Evolutionary conservation across 2,113 vertebrate genomes (phyloP).

Genomic region (Elachura formosa): DNA sequence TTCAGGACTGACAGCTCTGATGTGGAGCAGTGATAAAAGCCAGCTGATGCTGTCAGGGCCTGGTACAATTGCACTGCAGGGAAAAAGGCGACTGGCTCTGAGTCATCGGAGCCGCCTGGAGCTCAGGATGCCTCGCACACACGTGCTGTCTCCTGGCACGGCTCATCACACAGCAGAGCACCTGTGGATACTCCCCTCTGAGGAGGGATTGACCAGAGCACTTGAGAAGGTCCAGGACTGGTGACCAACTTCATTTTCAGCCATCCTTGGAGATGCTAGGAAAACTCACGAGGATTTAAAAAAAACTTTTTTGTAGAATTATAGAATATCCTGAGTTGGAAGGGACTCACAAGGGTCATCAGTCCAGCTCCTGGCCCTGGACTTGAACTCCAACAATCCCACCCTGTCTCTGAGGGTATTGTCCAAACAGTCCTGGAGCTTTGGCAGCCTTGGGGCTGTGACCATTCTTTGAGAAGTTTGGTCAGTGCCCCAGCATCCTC

Average conservation of each 20-base stretch:
- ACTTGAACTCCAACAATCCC: not conserved
- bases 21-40: constrained; percentile 46
- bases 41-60: constrained; percentile 63
- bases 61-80: constrained; percentile 37
- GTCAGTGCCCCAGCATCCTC: fast-evolving
- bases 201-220: not conserved
- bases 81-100: constrained; percentile 54
- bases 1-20: constrained; percentile 59
- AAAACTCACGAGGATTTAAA: not conserved
- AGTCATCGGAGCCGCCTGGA: constrained; percentile 34
- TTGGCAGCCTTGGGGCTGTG: not conserved
- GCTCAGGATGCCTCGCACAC: not conserved
- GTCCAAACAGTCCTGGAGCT: not conserved
- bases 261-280: not conserved
- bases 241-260: not conserved
- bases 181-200: not conserved
- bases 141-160: not conserved
- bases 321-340: not conserved
- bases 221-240: not conserved
- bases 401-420: not conserved
- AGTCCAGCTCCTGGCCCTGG: not conserved
- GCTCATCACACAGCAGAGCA: not conserved
- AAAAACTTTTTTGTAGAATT: fast-evolving
- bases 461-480: not conserved
- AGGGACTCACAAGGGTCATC: not conserved